Evolutionary conservation across 2,797 vertebrate genomes (phyloP).

Genomic region (Ibycter americanus): DNA sequence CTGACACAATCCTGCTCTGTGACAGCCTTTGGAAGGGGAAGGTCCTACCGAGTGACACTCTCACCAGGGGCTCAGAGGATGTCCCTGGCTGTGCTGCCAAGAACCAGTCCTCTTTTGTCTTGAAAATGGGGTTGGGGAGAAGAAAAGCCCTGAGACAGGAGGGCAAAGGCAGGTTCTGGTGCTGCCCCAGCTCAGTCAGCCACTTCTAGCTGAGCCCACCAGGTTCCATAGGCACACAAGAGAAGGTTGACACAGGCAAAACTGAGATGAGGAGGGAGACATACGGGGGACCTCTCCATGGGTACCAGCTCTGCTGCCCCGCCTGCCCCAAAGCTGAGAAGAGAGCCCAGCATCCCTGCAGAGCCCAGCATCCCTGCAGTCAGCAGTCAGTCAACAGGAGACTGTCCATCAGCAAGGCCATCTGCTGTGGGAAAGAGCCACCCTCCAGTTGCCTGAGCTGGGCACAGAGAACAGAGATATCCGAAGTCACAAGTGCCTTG

Average conservation of each 20-base stretch:
- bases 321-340: background rate
- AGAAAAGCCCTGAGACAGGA: background rate
- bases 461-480: background rate
- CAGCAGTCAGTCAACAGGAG: background rate
- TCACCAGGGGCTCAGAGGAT: fast-evolving
- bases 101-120: background rate
- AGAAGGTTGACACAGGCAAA: background rate
- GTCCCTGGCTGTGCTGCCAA: background rate
- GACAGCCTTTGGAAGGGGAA: background rate
- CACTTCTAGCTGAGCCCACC: background rate
- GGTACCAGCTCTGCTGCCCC: background rate
- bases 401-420: background rate
- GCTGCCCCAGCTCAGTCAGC: background rate
- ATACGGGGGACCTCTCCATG: background rate
- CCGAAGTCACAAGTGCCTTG: background rate
- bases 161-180: background rate
- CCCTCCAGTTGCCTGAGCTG: background rate
- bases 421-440: background rate
- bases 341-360: background rate
- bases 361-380: background rate
- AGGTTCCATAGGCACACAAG: background rate
- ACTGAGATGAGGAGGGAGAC: background rate
- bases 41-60: background rate
- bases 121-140: background rate
- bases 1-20: background rate